These are phyloP conservation scores for Monoplex corrugatus DNA, from an alignment of 2,888 invertebrate genomes.

Conservation along the genomic window DNA sequence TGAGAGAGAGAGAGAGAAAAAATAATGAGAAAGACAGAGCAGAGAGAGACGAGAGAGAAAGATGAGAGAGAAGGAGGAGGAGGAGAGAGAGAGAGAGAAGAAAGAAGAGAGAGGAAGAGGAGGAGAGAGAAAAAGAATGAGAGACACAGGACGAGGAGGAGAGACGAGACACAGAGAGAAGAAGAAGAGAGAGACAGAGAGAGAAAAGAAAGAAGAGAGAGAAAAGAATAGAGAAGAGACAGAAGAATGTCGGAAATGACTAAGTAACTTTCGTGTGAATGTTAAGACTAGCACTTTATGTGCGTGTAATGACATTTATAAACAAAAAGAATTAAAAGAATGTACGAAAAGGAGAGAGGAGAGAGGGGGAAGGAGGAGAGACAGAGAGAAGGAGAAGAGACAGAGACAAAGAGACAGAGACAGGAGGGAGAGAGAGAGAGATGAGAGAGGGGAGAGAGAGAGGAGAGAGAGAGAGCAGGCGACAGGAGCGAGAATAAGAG, in stretches of 20 bases:
- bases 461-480: neutral
- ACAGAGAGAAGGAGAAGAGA: neutral
- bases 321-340: neutral
- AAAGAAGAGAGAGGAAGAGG: conserved; percentile 26
- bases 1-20: neutral
- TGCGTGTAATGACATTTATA: too few species aligned
- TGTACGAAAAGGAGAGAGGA: too few species aligned
- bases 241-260: neutral
- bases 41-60: neutral
- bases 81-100: too few species aligned
- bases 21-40: neutral
- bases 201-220: neutral
- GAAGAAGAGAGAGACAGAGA: neutral
- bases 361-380: neutral
- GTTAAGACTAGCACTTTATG: too few species aligned
- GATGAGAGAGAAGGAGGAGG: neutral
- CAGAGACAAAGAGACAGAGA: neutral
- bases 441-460: neutral
- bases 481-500: conserved; percentile 19
- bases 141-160: too few species aligned
- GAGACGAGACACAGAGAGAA: neutral
- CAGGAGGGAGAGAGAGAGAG: neutral
- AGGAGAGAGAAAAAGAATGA: too few species aligned
- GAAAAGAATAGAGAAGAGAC: neutral
- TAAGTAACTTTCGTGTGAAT: too few species aligned